phyloP scores from a whole-genome alignment of 2,797 vertebrate genomes.

The Brotula barbata region DNA sequence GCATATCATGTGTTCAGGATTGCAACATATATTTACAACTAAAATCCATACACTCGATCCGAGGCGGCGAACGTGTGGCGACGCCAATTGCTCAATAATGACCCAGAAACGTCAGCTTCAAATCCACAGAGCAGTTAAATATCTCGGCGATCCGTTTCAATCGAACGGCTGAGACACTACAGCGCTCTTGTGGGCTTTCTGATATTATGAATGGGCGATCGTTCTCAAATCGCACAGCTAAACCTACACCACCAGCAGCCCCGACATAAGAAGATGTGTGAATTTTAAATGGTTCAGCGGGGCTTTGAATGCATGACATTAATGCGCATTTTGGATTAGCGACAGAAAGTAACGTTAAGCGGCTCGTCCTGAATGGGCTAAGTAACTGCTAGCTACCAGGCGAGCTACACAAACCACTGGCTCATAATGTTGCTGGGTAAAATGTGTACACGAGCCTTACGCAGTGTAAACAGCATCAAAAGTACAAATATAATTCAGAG shows the following conservation, averaged over 20 bases:
- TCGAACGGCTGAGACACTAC: constrained; percentile 34
- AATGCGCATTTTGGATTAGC: constrained; percentile 34
- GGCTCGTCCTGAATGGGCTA: constrained; percentile 63
- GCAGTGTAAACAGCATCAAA: background rate
- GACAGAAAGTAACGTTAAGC: constrained; percentile 27
- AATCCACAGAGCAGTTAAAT: constrained; percentile 19
- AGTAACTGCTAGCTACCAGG: constrained; percentile 52
- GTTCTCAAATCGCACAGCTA: too few species aligned
- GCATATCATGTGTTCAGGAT: background rate
- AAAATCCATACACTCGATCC: background rate
- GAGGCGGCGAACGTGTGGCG: background rate
- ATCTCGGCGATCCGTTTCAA: constrained; percentile 35
- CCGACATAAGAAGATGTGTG: too few species aligned
- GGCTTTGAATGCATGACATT: background rate
- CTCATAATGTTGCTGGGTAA: constrained; percentile 13
- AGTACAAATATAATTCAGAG: too few species aligned
- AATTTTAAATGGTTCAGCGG: constrained; percentile 18
- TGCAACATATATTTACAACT: background rate
- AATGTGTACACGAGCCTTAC: background rate
- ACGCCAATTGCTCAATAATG: background rate
- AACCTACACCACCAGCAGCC: too few species aligned
- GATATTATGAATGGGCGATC: constrained; percentile 40
- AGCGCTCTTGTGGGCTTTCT: constrained; percentile 58
- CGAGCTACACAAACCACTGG: constrained; percentile 37
- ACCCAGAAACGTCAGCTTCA: constrained; percentile 29